Evolutionary conservation across 2,113 vertebrate species (phyloP).

Genomic region (Vombatus ursinus): DNA sequence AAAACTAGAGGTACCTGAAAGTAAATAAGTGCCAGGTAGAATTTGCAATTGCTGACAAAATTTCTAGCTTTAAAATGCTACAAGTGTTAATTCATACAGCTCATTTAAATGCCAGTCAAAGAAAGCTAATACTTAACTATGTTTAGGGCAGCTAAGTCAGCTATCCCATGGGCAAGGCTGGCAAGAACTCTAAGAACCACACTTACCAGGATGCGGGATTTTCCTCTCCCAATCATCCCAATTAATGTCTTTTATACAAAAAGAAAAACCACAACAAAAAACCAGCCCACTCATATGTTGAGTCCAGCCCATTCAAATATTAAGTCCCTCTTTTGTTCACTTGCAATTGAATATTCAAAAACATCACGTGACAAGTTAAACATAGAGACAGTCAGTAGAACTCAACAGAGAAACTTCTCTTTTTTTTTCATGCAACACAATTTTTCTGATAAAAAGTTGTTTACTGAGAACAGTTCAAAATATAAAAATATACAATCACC

Average conservation of each 20-base stretch:
- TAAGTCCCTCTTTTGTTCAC: constrained; percentile 54
- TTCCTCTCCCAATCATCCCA: constrained; percentile 27
- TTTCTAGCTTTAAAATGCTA: constrained; percentile 61
- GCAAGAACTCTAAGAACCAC: constrained; percentile 46
- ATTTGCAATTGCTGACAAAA: constrained; percentile 61
- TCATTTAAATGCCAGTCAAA: constrained; percentile 38
- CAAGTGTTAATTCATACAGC: constrained; percentile 13
- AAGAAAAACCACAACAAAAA: neutral
- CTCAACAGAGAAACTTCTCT: neutral
- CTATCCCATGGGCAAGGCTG: constrained; percentile 53
- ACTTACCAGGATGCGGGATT: constrained; percentile 7
- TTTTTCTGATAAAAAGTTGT: constrained; percentile 53
- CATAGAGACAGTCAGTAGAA: neutral
- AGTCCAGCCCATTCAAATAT: constrained; percentile 33
- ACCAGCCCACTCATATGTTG: neutral
- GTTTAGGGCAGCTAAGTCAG: neutral
- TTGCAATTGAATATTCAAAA: constrained; percentile 49
- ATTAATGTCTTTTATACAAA: constrained; percentile 6
- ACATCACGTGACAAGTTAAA: constrained; percentile 51
- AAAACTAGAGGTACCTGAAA: constrained; percentile 38
- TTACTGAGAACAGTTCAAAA: constrained; percentile 56
- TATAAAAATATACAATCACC: constrained; percentile 62
- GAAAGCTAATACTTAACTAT: constrained; percentile 61
- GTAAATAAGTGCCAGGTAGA: neutral
- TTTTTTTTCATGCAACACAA: constrained; percentile 60